Evolutionary conservation across 2,888 invertebrate species (phyloP), one percentile per base, ranked within the genome.

Genomic region (Agrochola circellaris): DNA sequence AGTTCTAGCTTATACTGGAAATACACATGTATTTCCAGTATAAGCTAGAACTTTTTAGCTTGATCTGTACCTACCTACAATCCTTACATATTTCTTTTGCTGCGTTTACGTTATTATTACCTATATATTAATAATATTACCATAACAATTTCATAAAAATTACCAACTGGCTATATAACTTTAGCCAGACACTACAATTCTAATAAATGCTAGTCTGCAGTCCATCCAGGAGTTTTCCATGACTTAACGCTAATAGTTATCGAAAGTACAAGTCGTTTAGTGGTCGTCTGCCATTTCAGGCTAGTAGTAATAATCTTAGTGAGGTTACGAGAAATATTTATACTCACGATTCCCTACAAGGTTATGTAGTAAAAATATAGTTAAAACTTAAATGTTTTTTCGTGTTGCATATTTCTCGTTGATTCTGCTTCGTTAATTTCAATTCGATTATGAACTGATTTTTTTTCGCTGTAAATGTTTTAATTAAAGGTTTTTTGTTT

Each of bases 201-300:
- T 45, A 73, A 13, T 15, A n/a, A 34, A 45, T 8, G 17, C n/a
- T 13, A 3, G n/a, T 70, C 13, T n/a, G 6, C 34, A 51, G 15
- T 54, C 11, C 30, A 38, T 51, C 8, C 71, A 38, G 73, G 56
- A 56, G 84, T 62, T 84, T 81, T 77, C 83, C 83, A 84, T 83
- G 83, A 81, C 76, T 81, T 65, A 45, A 38, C 51, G 23, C 56
- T 72, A 75, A 67, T 26, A 68, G 76, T 65, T 79, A 75, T 79
- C 38, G 76, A 76, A 73, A 75, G 79, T 67, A 26, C 23, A 30
- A 8, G 26, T 38, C 66, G 38, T 48, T 61, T 58, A 64, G 23
- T 26, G 60, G 34, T 62, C 81, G 71, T 84, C 83, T 83, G 81
- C 84, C 60, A 73, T 75, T 84, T 81, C 60, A 62, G 48, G 15